A percentile compares a stretch with the other conserved stretches of the same genome.
phyloP scores from a whole-genome alignment of 2,797 vertebrate genomes.

The Ptychobarbus kaznakovi region DNA sequence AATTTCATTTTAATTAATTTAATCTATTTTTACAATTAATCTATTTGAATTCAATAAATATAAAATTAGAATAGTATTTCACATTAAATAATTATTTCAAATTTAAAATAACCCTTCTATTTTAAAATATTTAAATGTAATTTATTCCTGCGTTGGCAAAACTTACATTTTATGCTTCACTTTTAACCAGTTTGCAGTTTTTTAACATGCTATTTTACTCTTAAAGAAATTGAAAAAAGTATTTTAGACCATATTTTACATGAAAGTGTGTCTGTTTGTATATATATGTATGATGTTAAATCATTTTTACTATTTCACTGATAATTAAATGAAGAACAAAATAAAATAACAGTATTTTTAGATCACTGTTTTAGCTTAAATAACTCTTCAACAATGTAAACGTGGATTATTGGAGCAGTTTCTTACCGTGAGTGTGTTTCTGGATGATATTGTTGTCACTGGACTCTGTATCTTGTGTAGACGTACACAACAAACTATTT shows the following conservation, averaged over 20 bases:
- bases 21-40: background rate
- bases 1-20: background rate
- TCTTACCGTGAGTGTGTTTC: slow-evolving; percentile 51
- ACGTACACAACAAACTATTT: background rate
- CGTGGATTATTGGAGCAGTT: too few species aligned
- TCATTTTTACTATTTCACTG: background rate
- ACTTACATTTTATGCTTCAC: background rate
- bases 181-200: background rate
- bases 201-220: background rate
- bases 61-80: background rate
- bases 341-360: background rate
- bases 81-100: background rate
- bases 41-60: background rate
- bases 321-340: background rate
- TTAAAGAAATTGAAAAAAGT: background rate
- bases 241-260: background rate
- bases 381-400: background rate
- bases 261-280: too few species aligned
- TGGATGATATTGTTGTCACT: slow-evolving; percentile 28
- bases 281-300: background rate
- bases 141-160: background rate
- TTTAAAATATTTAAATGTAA: background rate
- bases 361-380: too few species aligned
- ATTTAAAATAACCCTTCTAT: background rate
- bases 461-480: slow-evolving; percentile 13